Evolutionary conservation across 2,113 vertebrate species (phyloP).

Genomic region (Cottus gobio): DNA sequence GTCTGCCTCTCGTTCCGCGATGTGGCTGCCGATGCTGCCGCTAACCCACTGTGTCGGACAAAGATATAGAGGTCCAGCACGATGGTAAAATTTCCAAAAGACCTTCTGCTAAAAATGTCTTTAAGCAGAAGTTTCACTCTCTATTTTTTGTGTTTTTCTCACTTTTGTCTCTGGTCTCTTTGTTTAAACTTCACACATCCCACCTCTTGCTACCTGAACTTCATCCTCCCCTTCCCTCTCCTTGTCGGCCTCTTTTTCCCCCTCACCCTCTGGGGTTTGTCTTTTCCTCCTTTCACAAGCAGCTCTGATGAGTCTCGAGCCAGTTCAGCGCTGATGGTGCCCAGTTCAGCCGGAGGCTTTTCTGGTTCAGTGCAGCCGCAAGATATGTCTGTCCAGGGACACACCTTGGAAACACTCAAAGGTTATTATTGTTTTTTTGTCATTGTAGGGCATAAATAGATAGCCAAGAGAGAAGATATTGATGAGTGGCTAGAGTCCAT

Average conservation of each 20-base stretch:
- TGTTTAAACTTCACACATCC: neutral
- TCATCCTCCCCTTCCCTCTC: neutral
- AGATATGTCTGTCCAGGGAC: slow-evolving; percentile 51
- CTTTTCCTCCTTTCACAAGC: slow-evolving; percentile 26
- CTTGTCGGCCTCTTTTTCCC: neutral
- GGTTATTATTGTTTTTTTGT: slow-evolving; percentile 51
- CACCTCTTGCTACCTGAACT: slow-evolving; percentile 4
- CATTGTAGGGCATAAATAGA: neutral
- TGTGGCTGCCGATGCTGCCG: too few species aligned
- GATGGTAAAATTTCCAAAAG: neutral
- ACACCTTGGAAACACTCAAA: slow-evolving; percentile 61
- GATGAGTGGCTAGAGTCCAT: neutral
- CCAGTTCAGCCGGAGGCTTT: slow-evolving; percentile 61
- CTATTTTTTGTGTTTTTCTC: neutral
- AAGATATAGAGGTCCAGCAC: too few species aligned
- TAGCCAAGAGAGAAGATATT: neutral
- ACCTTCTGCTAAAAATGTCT: neutral
- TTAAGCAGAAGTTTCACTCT: neutral
- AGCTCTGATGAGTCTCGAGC: slow-evolving; percentile 69
- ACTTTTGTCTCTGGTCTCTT: neutral
- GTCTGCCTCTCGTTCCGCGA: too few species aligned
- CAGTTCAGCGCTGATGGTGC: slow-evolving; percentile 26
- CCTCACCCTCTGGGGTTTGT: neutral
- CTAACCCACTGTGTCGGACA: too few species aligned
- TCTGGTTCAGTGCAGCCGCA: slow-evolving; percentile 52